phyloP scores from a whole-genome alignment of 1,140 invertebrate species.

The Zaprionus ornatus region DNA sequence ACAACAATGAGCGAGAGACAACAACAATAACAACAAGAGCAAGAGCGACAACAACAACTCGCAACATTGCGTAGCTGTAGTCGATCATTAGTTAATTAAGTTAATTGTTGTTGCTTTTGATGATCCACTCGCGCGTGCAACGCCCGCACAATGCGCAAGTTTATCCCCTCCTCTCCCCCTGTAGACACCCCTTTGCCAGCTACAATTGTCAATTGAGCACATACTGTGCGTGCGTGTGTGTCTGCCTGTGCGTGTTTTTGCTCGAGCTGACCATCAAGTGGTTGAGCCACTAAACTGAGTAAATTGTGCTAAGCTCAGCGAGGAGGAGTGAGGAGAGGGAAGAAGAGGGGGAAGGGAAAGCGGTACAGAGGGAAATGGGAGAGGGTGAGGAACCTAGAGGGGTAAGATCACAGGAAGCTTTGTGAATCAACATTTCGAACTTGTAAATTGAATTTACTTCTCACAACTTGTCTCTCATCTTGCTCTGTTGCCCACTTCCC shows the following conservation, averaged over 20 bases:
- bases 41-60: not conserved
- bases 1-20: not conserved
- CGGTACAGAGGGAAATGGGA: not conserved
- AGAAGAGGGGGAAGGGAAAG: not conserved
- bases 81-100: constrained; percentile 74
- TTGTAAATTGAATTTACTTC: constrained; percentile 72
- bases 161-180: not conserved
- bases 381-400: not conserved
- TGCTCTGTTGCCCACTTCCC: not conserved
- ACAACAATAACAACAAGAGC: not conserved
- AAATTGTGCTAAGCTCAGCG: not conserved
- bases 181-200: not conserved
- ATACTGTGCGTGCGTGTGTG: constrained; percentile 8
- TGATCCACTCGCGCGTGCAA: constrained; percentile 61
- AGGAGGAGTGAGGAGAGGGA: not conserved
- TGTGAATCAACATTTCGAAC: constrained; percentile 53
- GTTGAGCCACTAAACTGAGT: constrained; percentile 34
- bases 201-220: constrained; percentile 31
- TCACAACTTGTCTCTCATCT: constrained; percentile 28
- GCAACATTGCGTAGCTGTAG: constrained; percentile 19
- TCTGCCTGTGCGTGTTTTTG: constrained; percentile 5
- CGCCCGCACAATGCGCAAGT: constrained; percentile 62
- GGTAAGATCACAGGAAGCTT: not conserved
- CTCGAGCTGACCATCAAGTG: constrained; percentile 53
- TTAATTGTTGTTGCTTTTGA: constrained; percentile 70